A percentile compares a stretch with the other conserved stretches of the same genome.
These are phyloP conservation scores for Pyrrhosoma nymphula DNA, from an alignment of 2,888 invertebrate species.

Conservation along the genomic window DNA sequence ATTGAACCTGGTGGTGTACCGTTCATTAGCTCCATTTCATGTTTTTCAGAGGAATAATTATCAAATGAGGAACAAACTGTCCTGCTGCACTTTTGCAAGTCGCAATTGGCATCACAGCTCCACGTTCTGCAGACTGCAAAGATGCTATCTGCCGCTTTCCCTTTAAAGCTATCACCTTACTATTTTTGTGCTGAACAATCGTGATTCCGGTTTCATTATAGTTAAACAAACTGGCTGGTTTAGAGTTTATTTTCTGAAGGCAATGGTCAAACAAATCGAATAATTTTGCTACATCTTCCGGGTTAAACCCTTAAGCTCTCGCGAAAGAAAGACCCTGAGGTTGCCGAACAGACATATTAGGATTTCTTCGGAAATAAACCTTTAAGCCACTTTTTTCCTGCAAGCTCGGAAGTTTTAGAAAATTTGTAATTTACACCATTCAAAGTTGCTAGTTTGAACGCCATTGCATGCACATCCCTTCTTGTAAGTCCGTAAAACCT, in stretches of 20 bases:
- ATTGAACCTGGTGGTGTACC: constrained; percentile 47
- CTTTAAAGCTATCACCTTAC: background rate
- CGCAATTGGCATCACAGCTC: constrained; percentile 33
- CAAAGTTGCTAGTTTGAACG: background rate
- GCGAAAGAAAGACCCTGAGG: background rate
- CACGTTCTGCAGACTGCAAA: constrained; percentile 45
- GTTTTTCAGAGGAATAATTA: constrained; percentile 66
- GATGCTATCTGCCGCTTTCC: background rate
- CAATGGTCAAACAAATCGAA: constrained; percentile 1
- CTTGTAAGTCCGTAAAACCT: constrained; percentile 4
- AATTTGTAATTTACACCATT: constrained; percentile 23
- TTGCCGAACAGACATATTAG: background rate
- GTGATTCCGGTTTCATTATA: constrained; percentile 24
- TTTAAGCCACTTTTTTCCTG: background rate
- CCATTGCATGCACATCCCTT: constrained; percentile 27
- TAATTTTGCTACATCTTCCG: background rate
- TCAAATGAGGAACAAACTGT: constrained; percentile 55
- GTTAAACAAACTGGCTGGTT: constrained; percentile 28
- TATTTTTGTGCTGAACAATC: constrained; percentile 36
- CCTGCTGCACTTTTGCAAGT: constrained; percentile 67
- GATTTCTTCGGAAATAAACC: background rate
- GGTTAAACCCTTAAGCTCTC: background rate
- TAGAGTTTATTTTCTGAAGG: background rate
- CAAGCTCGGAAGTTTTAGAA: background rate
- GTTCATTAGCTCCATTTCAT: constrained; percentile 68